Conservation (phyloP, 1,140 invertebrate genomes). For the Pseudoatta argentina region DNA sequence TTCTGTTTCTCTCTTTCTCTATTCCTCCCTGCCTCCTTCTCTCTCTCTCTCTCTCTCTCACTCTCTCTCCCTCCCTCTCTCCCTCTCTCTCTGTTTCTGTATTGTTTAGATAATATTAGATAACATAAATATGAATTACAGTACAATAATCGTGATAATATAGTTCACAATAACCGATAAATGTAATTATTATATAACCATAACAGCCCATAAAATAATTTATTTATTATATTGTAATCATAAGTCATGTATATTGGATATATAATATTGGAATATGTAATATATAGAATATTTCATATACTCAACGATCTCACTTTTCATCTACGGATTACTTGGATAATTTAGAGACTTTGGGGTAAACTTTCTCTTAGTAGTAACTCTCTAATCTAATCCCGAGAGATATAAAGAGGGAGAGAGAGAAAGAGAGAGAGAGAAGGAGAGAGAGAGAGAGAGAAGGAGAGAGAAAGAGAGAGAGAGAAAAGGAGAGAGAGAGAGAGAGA, state of each 20-base stretch:
- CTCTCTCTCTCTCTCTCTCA: too few species aligned
- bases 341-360: background rate
- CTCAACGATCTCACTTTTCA: background rate
- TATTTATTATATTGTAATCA: background rate
- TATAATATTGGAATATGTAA: background rate
- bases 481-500: background rate
- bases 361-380: background rate
- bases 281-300: background rate
- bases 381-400: background rate
- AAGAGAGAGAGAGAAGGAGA: too few species aligned
- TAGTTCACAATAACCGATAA: background rate
- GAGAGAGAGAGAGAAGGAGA: too few species aligned
- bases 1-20: background rate
- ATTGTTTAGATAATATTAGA: slow-evolving; percentile 18
- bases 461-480: too few species aligned
- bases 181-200: background rate
- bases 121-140: background rate
- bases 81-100: background rate
- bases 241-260: background rate
- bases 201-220: background rate
- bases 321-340: background rate
- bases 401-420: too few species aligned
- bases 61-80: too few species aligned
- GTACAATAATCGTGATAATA: slow-evolving; percentile 4
- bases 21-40: too few species aligned